Evolutionary conservation across 2,797 vertebrate species (phyloP).

Genomic region (Microcaecilia unicolor): DNA sequence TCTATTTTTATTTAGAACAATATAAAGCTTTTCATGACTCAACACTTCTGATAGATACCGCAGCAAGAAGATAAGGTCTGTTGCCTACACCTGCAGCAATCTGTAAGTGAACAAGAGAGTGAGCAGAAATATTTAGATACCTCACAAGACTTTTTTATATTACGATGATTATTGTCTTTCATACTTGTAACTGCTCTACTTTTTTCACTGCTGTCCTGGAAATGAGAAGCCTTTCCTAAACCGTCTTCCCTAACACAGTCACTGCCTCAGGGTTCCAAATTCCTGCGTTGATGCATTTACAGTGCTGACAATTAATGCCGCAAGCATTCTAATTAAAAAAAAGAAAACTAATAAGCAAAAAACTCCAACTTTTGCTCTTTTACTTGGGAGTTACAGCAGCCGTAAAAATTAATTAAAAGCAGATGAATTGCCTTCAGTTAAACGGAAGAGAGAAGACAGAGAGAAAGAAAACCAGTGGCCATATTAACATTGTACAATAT

Average conservation of each 20-base stretch:
- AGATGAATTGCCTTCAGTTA: constrained; percentile 70
- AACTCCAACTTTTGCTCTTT: constrained; percentile 60
- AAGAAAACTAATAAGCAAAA: too few relatives aligned
- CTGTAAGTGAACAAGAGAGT: constrained; percentile 12
- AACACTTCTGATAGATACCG: constrained; percentile 12
- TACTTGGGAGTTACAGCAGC: constrained; percentile 60
- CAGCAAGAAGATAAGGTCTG: too few relatives aligned
- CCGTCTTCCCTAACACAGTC: constrained; percentile 39
- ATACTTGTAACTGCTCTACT: constrained; percentile 1
- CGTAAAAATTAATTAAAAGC: constrained; percentile 76
- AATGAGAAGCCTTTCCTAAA: constrained; percentile 34
- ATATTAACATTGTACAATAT: too few relatives aligned
- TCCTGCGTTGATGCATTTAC: constrained; percentile 44
- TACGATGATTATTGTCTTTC: background rate
- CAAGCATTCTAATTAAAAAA: constrained; percentile 73
- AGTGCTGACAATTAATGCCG: constrained; percentile 67
- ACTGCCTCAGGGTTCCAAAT: too few relatives aligned
- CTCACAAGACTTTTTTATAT: background rate
- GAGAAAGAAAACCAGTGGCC: constrained; percentile 1
- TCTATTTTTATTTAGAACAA: constrained; percentile 21
- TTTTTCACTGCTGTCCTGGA: constrained; percentile 16
- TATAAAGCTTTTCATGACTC: constrained; percentile 8
- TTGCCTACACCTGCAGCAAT: too few relatives aligned
- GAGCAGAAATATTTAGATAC: too few relatives aligned
- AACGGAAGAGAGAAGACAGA: constrained; percentile 47